Evolutionary conservation across 2,888 invertebrate species (phyloP).

Genomic region (Melanostoma mellinum): DNA sequence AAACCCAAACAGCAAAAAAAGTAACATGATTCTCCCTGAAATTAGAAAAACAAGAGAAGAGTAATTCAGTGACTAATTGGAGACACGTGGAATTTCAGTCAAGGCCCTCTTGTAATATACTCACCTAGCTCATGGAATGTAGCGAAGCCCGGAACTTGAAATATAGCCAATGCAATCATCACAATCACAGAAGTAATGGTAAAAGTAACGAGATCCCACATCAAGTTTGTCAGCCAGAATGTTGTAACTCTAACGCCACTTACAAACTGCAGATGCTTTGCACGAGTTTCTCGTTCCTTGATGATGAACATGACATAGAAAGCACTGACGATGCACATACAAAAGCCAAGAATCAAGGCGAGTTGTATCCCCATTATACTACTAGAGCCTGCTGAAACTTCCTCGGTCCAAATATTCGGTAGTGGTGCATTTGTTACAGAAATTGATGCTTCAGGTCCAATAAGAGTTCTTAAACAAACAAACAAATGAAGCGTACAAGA

Average conservation of each 20-base stretch:
- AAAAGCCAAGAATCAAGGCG: conserved; percentile 88
- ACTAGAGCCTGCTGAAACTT: conserved; percentile 83
- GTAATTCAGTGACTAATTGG: no score
- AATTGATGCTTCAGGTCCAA: conserved; percentile 75
- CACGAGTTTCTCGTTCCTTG: conserved; percentile 87
- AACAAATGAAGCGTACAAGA: background rate
- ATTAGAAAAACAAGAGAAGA: background rate
- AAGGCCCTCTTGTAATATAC: background rate
- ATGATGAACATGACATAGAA: conserved; percentile 85
- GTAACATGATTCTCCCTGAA: conserved; percentile 11
- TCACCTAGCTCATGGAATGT: conserved; percentile 75
- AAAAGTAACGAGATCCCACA: conserved; percentile 84
- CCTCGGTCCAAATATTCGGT: conserved; percentile 82
- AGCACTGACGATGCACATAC: conserved; percentile 87
- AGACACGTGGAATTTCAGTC: no score
- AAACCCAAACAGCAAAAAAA: conserved; percentile 19
- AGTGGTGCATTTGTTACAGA: conserved; percentile 87
- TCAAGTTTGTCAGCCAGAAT: conserved; percentile 88
- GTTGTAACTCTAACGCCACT: conserved; percentile 87
- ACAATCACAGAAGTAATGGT: conserved; percentile 87
- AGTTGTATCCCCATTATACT: conserved; percentile 84
- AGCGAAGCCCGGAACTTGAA: conserved; percentile 84
- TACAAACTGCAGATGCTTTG: conserved; percentile 89
- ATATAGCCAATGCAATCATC: conserved; percentile 85
- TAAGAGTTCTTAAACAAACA: conserved; percentile 64